Conservation (phyloP, 2,888 invertebrate genomes). For the Yponomeuta evonymella region DNA sequence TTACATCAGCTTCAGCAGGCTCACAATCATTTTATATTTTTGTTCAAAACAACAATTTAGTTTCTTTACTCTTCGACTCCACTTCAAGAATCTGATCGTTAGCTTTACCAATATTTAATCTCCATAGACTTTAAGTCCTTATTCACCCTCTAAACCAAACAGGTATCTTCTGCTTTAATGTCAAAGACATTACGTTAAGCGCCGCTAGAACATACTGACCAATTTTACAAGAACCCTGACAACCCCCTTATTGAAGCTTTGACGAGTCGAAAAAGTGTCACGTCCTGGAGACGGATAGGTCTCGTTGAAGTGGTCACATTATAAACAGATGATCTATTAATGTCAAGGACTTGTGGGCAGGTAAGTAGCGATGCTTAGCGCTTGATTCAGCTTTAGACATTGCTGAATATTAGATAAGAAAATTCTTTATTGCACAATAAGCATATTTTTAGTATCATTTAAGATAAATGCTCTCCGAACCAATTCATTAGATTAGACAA, state of each 20-base stretch:
- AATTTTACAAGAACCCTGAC: background rate
- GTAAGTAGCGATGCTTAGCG: background rate
- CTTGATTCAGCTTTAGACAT: background rate
- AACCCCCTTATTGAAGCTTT: background rate
- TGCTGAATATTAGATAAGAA: no score
- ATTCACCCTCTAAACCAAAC: background rate
- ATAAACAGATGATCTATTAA: constrained; percentile 2
- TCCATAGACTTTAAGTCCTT: background rate
- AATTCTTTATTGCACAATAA: no score
- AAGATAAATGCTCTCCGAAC: no score
- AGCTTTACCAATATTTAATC: no score
- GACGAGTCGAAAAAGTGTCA: no score
- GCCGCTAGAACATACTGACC: background rate
- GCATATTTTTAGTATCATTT: no score
- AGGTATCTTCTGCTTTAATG: background rate
- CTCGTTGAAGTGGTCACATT: background rate
- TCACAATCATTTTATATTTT: no score
- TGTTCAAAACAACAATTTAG: no score
- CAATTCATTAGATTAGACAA: no score
- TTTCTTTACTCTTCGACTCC: no score
- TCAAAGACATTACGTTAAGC: background rate
- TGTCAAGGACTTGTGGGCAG: background rate
- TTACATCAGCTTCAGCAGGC: no score
- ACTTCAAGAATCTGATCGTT: no score
- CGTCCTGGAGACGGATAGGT: background rate